A percentile compares a stretch with the other conserved stretches of the same genome.
These are phyloP conservation scores for Sturnus vulgaris DNA, from an alignment of 2,113 vertebrate genomes.

Conservation along the genomic window DNA sequence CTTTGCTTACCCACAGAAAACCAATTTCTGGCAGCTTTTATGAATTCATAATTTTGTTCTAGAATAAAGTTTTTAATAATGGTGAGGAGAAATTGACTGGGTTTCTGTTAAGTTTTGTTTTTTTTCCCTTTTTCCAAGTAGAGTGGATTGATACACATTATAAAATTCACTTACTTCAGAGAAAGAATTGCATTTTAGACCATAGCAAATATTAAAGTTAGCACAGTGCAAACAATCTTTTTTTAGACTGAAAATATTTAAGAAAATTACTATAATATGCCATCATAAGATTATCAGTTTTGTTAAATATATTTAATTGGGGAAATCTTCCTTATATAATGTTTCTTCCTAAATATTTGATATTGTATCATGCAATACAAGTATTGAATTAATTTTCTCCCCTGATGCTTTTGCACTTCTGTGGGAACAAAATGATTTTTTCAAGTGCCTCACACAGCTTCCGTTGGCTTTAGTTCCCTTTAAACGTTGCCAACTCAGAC, in stretches of 20 bases:
- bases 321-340: background rate
- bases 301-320: background rate
- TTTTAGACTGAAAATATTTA: background rate
- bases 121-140: background rate
- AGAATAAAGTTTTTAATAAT: background rate
- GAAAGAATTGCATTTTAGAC: background rate
- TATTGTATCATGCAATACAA: background rate
- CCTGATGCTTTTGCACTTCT: constrained; percentile 18
- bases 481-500: constrained; percentile 29
- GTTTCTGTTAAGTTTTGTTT: background rate
- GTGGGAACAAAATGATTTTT: constrained; percentile 51
- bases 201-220: background rate
- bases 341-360: background rate
- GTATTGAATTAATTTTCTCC: constrained; percentile 16
- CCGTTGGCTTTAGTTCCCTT: constrained; percentile 38
- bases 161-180: background rate
- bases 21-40: background rate
- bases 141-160: background rate
- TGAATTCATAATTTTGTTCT: background rate
- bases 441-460: constrained; percentile 42
- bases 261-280: background rate
- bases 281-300: background rate
- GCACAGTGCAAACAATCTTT: background rate
- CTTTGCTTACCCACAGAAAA: background rate
- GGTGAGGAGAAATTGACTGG: background rate